phyloP scores from a whole-genome alignment of 2,797 vertebrate genomes.

The Lateolabrax maculatus region DNA sequence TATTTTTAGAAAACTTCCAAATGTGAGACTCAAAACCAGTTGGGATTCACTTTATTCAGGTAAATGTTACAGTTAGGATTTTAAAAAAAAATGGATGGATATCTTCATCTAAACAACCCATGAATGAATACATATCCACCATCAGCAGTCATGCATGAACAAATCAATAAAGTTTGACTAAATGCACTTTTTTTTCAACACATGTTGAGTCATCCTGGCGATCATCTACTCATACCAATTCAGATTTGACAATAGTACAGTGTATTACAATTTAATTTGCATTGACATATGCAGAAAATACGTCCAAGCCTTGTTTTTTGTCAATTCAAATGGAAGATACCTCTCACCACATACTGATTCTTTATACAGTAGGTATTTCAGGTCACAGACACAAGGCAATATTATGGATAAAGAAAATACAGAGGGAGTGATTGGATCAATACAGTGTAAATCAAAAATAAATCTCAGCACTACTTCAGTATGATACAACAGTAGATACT shows the following conservation, averaged over 20 bases:
- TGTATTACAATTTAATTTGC: conserved; percentile 3
- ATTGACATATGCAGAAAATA: conserved; percentile 7
- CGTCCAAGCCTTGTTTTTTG: neutral
- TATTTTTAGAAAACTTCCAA: neutral
- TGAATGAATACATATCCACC: conserved; percentile 29
- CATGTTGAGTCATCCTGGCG: neutral
- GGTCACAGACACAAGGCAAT: conserved; percentile 1
- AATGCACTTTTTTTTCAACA: conserved; percentile 17
- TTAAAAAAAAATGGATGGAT: conserved; percentile 25
- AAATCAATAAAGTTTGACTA: conserved; percentile 15
- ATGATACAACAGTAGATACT: neutral
- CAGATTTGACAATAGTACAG: conserved; percentile 7
- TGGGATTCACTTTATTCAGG: conserved; percentile 62
- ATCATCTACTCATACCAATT: conserved; percentile 3
- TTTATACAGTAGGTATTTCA: conserved; percentile 13
- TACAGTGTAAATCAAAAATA: neutral
- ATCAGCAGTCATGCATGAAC: conserved; percentile 38
- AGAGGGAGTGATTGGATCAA: neutral
- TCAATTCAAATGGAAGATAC: conserved; percentile 8
- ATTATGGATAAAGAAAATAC: neutral
- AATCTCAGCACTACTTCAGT: neutral
- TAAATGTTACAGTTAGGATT: conserved; percentile 46
- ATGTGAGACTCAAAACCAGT: conserved; percentile 22
- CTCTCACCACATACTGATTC: neutral
- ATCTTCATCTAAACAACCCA: conserved; percentile 38